phyloP scores from a whole-genome alignment of 2,797 vertebrate species.

The Fistularia tabacaria region DNA sequence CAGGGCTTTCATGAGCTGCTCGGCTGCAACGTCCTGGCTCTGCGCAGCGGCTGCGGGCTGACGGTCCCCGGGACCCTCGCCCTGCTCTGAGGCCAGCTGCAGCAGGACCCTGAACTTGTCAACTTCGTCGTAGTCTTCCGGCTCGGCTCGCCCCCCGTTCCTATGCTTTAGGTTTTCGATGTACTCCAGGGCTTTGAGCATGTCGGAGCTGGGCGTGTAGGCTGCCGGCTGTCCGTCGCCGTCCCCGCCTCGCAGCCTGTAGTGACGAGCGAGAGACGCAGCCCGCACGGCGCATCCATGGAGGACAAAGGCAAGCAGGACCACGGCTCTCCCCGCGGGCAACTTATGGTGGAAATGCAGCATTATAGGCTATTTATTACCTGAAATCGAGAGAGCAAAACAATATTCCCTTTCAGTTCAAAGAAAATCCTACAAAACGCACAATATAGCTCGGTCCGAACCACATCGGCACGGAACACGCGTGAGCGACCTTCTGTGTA shows the following conservation, averaged over 20 bases:
- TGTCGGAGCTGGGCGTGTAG: constrained; percentile 85
- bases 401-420: neutral
- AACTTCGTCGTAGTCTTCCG: constrained; percentile 82
- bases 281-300: constrained; percentile 73
- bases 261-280: constrained; percentile 85
- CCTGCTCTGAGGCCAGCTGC: constrained; percentile 75
- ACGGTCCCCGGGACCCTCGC: constrained; percentile 71
- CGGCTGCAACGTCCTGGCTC: constrained; percentile 77
- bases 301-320: constrained; percentile 78
- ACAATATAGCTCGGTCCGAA: too few relatives aligned
- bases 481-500: too few relatives aligned
- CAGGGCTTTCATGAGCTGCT: constrained; percentile 86
- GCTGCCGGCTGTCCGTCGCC: constrained; percentile 72
- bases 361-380: constrained; percentile 69
- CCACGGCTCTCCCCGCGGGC: constrained; percentile 71
- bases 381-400: constrained; percentile 34
- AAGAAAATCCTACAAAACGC: too few relatives aligned
- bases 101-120: constrained; percentile 78
- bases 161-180: constrained; percentile 94
- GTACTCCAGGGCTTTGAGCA: constrained; percentile 96
- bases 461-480: too few relatives aligned
- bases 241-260: constrained; percentile 84
- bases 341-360: constrained; percentile 76
- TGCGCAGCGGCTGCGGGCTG: constrained; percentile 64
- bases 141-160: constrained; percentile 69